Evolutionary conservation across 2,888 invertebrate species (phyloP).

Genomic region (Oeneis ivallda): DNA sequence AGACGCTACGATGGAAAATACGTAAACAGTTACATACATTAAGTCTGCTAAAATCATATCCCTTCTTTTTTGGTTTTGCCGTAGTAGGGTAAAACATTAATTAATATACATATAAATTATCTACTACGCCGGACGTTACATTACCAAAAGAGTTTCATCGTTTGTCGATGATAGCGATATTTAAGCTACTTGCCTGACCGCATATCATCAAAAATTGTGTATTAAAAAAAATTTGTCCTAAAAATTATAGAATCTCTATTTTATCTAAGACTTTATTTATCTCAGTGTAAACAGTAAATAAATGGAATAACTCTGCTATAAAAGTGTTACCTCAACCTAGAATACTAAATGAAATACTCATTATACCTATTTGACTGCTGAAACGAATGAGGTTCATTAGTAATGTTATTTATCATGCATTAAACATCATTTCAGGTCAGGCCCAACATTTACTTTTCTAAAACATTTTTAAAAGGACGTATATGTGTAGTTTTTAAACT

Average conservation of each 20-base stretch:
- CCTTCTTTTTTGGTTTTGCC: no score
- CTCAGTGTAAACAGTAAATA: constrained; percentile 1
- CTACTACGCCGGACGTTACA: no score
- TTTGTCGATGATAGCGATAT: no score
- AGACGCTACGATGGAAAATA: no score
- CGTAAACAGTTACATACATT: no score
- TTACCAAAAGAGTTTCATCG: no score
- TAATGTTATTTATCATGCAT: constrained; percentile 1
- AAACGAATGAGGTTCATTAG: constrained; percentile 16
- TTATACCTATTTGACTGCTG: constrained; percentile 8
- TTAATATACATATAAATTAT: no score
- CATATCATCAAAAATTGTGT: background rate
- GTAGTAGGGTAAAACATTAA: no score
- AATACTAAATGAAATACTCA: constrained; percentile 12
- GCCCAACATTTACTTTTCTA: background rate
- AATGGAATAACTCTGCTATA: background rate
- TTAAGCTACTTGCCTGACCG: background rate
- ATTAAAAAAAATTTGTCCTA: background rate
- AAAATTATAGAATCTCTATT: no score
- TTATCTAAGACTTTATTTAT: background rate
- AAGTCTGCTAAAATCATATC: no score
- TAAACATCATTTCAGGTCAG: background rate
- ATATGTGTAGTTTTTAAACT: background rate
- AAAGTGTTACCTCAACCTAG: constrained; percentile 7
- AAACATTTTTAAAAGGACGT: background rate